Evolutionary conservation across 2,888 invertebrate genomes (phyloP), one percentile per base, ranked within the genome.

Genomic region (Hirtodrosophila alboralis): DNA sequence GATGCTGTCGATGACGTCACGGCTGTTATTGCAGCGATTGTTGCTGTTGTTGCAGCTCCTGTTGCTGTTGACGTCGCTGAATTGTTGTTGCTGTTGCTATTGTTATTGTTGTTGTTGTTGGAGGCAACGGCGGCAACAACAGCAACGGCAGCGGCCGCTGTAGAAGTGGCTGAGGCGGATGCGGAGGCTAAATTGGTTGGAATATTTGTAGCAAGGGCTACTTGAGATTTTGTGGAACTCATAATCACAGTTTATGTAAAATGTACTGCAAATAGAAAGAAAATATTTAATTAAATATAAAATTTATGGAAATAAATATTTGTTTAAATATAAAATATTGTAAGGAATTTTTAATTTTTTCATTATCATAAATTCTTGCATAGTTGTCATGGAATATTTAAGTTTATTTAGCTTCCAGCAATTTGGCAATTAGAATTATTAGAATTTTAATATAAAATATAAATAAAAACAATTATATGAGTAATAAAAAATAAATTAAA

Each of bases 141-240:
- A 83, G 83, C 78, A 85, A 83, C 78, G 67, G 85, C 83, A 51
- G 83, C 83, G 66, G 78, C 85, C 64, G 78, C 84, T 43, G 72
- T 79, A 52, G 84, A 77, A 57, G 62, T 76, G 81, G 84, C 73
- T 69, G 86, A 71, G 68, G 85, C 79, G 59, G 59, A 53, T 48
- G 74, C 77, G 75, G 86, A 80, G 86, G 84, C 79, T 87, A 88
- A 79, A 78, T 84, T 80, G 79, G 86, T 88, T 88, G 89, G 86
- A 87, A 89, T 87, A 89, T 87, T 90, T 86, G 89, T 86, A 89
- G 90, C 89, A 74, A 90, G 87, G 75, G 90, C 90, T 84, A 90
- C 87, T 88, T 90, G 90, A 76, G 90, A 88, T 87, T 90, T 91
- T 74, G 88, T 89, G 86, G 90, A 90, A 89, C 90, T 90, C 90